Conservation (phyloP, 2,113 vertebrate species). For the Brachirus orientalis region DNA sequence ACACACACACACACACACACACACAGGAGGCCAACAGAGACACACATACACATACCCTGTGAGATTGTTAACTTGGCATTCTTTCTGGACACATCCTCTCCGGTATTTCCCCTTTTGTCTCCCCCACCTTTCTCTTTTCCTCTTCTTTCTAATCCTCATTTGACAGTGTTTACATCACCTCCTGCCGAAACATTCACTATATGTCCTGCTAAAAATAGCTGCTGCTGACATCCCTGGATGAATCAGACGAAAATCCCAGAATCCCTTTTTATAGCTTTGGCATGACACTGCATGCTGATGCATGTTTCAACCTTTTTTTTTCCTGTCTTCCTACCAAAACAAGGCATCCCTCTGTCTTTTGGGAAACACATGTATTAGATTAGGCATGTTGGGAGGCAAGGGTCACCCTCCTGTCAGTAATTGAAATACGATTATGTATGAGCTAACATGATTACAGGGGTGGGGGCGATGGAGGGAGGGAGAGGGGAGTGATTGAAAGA, state of each 20-base stretch:
- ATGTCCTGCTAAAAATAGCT: constrained; percentile 78
- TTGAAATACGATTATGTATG: constrained; percentile 83
- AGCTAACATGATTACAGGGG: constrained; percentile 82
- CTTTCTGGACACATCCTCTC: constrained; percentile 5
- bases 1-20: constrained; percentile 9
- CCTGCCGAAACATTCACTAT: background rate
- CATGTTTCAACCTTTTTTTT: constrained; percentile 16
- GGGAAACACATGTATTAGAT: constrained; percentile 83
- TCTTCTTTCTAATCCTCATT: constrained; percentile 1
- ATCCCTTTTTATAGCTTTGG: constrained; percentile 71
- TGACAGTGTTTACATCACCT: constrained; percentile 27
- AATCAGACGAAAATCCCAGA: constrained; percentile 69
- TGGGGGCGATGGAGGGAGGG: constrained; percentile 42
- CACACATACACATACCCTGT: background rate
- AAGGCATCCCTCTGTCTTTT: constrained; percentile 75
- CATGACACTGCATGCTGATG: constrained; percentile 76
- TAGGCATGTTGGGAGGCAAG: constrained; percentile 74
- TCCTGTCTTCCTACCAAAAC: constrained; percentile 51
- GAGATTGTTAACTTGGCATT: constrained; percentile 10
- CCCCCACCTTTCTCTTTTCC: background rate
- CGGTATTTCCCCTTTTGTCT: background rate
- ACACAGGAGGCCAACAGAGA: constrained; percentile 24
- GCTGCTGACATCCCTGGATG: constrained; percentile 51
- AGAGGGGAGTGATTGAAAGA: constrained; percentile 71
- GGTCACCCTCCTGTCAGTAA: constrained; percentile 83